These are phyloP conservation scores for Littorina saxatilis DNA, from an alignment of 1,140 invertebrate genomes.

Conservation along the genomic window DNA sequence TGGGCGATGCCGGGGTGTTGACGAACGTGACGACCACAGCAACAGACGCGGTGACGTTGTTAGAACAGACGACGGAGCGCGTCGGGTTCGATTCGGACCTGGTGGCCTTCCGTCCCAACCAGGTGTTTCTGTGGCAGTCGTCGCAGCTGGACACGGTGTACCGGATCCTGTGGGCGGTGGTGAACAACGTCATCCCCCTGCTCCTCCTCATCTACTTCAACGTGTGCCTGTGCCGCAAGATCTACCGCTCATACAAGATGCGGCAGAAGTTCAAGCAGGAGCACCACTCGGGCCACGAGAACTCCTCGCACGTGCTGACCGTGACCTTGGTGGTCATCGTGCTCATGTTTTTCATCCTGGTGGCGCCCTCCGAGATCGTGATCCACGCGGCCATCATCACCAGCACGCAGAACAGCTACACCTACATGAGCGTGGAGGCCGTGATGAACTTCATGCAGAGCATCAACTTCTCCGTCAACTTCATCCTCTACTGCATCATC, in stretches of 20 bases:
- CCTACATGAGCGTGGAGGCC: constrained; percentile 62
- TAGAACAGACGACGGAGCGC: background rate
- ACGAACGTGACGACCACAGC: background rate
- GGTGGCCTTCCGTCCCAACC: constrained; percentile 7
- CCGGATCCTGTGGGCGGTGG: constrained; percentile 68
- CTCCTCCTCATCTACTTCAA: constrained; percentile 70
- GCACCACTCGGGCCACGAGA: constrained; percentile 44
- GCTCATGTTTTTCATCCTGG: constrained; percentile 72
- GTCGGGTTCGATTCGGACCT: background rate
- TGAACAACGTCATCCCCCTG: constrained; percentile 72
- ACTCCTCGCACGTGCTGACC: constrained; percentile 64
- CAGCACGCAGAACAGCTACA: constrained; percentile 55
- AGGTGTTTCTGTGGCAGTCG: constrained; percentile 27
- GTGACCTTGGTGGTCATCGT: constrained; percentile 72
- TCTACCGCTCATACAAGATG: constrained; percentile 70
- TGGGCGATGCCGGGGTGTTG: background rate
- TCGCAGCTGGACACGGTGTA: constrained; percentile 62
- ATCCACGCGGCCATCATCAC: constrained; percentile 61
- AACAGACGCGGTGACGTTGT: background rate
- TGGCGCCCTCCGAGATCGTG: constrained; percentile 72
- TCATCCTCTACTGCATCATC: constrained; percentile 70
- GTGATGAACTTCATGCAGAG: constrained; percentile 71
- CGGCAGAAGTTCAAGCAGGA: constrained; percentile 64
- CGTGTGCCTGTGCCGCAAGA: constrained; percentile 67
- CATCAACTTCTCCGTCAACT: constrained; percentile 71